These are phyloP conservation scores for Sacculina carcini DNA, from an alignment of 2,888 invertebrate species.

Conservation along the genomic window DNA sequence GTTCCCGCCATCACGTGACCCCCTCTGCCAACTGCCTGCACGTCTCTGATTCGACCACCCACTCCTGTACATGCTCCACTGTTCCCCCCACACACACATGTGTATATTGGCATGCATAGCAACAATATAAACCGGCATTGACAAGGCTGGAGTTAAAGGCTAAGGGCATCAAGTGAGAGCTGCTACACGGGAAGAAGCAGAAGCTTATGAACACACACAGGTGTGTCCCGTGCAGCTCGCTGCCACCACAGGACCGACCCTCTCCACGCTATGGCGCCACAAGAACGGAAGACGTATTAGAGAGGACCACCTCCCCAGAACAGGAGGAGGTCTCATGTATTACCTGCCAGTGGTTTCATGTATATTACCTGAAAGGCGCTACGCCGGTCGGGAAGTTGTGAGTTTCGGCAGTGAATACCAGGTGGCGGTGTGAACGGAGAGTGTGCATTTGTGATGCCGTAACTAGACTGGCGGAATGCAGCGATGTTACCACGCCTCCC, in stretches of 20 bases:
- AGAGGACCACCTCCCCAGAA: too few relatives aligned
- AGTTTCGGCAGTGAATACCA: slow-evolving; percentile 94
- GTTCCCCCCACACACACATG: too few relatives aligned
- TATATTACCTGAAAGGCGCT: slow-evolving; percentile 46
- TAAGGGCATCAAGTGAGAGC: too few relatives aligned
- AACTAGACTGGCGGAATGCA: slow-evolving; percentile 40
- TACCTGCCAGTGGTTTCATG: not conserved
- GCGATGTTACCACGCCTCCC: slow-evolving; percentile 42
- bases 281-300: too few relatives aligned
- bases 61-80: slow-evolving; percentile 96
- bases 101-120: too few relatives aligned
- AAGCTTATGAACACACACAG: too few relatives aligned
- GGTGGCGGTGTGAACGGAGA: slow-evolving; percentile 38
- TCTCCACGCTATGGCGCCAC: too few relatives aligned
- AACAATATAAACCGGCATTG: slow-evolving; percentile 5
- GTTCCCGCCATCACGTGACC: slow-evolving; percentile 84
- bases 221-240: too few relatives aligned
- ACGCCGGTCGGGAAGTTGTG: slow-evolving; percentile 97
- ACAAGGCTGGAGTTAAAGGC: too few relatives aligned
- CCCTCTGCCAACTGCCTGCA: slow-evolving; percentile 80
- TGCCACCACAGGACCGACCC: too few relatives aligned
- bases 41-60: slow-evolving; percentile 80
- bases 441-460: slow-evolving; percentile 30
- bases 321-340: not conserved
- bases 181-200: too few relatives aligned